phyloP scores from a whole-genome alignment of 92 coral and sea anemone genomes.

The Porites evermanni region DNA sequence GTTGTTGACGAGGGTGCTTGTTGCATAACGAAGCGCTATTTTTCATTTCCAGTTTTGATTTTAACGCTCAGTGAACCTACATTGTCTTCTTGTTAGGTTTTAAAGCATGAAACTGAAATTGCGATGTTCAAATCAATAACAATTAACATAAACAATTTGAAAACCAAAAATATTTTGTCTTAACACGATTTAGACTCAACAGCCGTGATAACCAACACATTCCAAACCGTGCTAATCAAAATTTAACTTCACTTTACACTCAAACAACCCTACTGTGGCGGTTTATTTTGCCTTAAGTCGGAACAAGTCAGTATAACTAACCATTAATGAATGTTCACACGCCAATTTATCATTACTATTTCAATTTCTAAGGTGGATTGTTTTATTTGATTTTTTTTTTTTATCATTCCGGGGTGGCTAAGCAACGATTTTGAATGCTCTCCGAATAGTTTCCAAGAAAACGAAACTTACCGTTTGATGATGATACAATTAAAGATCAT shows the following conservation, averaged over 20 bases:
- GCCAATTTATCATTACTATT: too few species aligned
- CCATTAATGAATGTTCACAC: too few species aligned
- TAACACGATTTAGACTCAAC: constrained; percentile 23
- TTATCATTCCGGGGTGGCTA: too few species aligned
- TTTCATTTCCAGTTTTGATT: constrained; percentile 33
- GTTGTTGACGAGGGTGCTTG: constrained; percentile 30
- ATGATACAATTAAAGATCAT: too few species aligned
- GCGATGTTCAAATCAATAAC: neutral
- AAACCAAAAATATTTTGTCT: constrained; percentile 13
- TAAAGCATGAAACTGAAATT: neutral
- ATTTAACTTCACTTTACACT: neutral
- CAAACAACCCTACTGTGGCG: neutral
- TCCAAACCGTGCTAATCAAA: neutral
- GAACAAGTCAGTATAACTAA: too few species aligned
- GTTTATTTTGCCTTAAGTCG: neutral
- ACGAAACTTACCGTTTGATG: too few species aligned
- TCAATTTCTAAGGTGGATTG: too few species aligned
- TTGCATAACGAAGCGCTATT: neutral
- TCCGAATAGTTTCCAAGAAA: too few species aligned
- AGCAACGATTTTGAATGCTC: too few species aligned
- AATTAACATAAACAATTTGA: neutral
- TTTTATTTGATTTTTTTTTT: too few species aligned
- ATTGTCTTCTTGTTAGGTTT: neutral
- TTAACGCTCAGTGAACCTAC: constrained; percentile 16
- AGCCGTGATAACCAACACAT: neutral